Base-by-base conservation (phyloP, 2,797 vertebrate species). In the Cheirogaleus major region DNA sequence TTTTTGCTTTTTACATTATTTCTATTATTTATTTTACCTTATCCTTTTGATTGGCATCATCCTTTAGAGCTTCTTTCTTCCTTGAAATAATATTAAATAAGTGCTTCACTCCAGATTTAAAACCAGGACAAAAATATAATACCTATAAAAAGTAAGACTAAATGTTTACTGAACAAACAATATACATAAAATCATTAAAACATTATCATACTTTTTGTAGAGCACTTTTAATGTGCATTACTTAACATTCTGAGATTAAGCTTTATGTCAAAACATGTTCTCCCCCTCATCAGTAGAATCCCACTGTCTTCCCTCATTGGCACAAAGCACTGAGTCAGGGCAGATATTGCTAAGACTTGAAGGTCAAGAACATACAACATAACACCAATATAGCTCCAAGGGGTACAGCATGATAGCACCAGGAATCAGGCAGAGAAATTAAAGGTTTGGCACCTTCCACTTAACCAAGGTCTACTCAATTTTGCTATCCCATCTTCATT, bases 51-150 rank as follows among this genome's bases (percentile, higher is more conserved):
- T 93, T 98, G 79, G 97, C 98, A 96, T 99, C 99, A 59, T 99
- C 98, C 97, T 99, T 99, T 79, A 98, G 96, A 82, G 98, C 98
- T 83, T 99, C 99, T 97, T 98, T 99, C 96, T 98, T 99, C 98
- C 98, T 99, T 61, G 99, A 99, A 98, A 99, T 99, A 5, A 99
- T 98, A 59, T 98, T 98, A 98, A 99, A 99, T 96, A 99, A 99
- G 69, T 99, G 99, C 96, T 99, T 99, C 13, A 99, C 98, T 96
- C 99, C 99, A 91, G 99, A 99, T 98, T 99, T 99, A 98, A 99
- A 99, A 52, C 99, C 99, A 89, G 99, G 99, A 95, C 99, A 99
- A 98, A 99, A 99, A 98, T 99, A 99, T 27, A 99, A 98, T 48
- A 99, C 99, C 99, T 99, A 97, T 59, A 95, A 83, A 95, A 95